Evolutionary conservation across 37 sponge, comb jelly and placozoan species (phyloP).

Genomic region (Geodia barretti): DNA sequence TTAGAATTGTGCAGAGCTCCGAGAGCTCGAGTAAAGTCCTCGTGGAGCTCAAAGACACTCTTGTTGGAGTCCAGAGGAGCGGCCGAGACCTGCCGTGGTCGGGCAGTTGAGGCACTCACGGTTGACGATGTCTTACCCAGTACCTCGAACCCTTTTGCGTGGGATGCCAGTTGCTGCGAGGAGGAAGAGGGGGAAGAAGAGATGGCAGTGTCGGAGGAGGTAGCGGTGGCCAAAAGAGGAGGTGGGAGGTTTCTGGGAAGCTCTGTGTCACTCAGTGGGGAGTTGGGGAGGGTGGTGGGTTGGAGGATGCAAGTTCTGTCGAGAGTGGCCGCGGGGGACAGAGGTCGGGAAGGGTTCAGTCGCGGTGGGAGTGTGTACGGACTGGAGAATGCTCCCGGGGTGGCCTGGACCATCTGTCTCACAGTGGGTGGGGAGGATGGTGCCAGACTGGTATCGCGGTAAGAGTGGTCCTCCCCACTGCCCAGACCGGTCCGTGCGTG

Average conservation of each 20-base stretch:
- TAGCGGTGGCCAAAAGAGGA: no score
- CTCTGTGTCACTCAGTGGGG: background rate
- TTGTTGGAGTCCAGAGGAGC: conserved; percentile 40
- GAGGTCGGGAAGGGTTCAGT: background rate
- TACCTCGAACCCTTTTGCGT: no score
- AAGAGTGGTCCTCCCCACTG: no score
- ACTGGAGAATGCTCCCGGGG: conserved; percentile 22
- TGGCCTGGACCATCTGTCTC: conserved; percentile 44
- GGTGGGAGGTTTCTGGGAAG: conserved; percentile 20
- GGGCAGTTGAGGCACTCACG: no score
- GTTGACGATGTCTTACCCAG: no score
- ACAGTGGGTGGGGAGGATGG: no score
- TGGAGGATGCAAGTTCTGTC: conserved; percentile 30
- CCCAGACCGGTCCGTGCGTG: no score
- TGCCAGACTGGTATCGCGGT: no score
- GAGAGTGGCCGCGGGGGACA: conserved; percentile 34
- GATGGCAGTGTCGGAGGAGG: no score
- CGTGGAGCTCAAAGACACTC: conserved; percentile 47
- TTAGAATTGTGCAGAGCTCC: conserved; percentile 6
- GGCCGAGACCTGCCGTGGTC: no score
- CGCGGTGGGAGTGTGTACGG: background rate
- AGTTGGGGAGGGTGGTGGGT: background rate
- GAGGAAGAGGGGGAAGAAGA: no score
- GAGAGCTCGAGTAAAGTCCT: conserved; percentile 60
- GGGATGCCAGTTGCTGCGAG: no score